These are phyloP conservation scores for Drepana arcuata DNA, from an alignment of 1,140 invertebrate genomes.

Conservation along the genomic window DNA sequence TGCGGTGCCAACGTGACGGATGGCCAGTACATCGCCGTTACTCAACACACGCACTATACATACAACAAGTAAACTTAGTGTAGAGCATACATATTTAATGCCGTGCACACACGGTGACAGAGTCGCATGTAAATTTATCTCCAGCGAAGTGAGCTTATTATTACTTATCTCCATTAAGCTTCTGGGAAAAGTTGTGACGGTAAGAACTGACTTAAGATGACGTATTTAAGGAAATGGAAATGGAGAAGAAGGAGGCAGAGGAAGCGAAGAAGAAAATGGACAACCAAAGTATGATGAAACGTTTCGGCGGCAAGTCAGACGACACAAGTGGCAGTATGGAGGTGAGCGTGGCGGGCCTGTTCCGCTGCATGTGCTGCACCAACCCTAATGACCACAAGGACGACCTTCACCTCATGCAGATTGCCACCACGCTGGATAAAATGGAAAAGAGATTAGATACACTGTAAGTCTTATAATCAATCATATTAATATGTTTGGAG, in stretches of 20 bases:
- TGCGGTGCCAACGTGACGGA: no score
- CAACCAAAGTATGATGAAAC: conserved; percentile 84
- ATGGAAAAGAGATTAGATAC: conserved; percentile 83
- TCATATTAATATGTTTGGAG: neutral
- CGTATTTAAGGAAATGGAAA: conserved; percentile 85
- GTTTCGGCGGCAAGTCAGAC: conserved; percentile 80
- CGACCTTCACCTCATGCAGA: conserved; percentile 86
- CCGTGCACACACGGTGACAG: no score
- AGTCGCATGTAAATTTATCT: no score
- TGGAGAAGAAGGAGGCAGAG: conserved; percentile 88
- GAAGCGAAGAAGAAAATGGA: conserved; percentile 88
- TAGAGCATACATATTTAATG: no score
- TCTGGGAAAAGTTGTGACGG: no score
- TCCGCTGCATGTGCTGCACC: conserved; percentile 90
- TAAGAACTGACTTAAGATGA: no score
- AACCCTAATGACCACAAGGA: conserved; percentile 89
- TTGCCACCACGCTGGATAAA: conserved; percentile 85
- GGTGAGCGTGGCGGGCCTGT: conserved; percentile 88
- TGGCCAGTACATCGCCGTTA: no score
- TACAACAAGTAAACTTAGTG: no score
- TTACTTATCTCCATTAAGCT: no score
- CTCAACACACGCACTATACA: no score
- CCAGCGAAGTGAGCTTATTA: no score
- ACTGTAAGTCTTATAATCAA: conserved; percentile 76
- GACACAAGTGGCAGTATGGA: conserved; percentile 91